Evolutionary conservation across 2,797 vertebrate species (phyloP).

Genomic region (Cyclura pinguis): DNA sequence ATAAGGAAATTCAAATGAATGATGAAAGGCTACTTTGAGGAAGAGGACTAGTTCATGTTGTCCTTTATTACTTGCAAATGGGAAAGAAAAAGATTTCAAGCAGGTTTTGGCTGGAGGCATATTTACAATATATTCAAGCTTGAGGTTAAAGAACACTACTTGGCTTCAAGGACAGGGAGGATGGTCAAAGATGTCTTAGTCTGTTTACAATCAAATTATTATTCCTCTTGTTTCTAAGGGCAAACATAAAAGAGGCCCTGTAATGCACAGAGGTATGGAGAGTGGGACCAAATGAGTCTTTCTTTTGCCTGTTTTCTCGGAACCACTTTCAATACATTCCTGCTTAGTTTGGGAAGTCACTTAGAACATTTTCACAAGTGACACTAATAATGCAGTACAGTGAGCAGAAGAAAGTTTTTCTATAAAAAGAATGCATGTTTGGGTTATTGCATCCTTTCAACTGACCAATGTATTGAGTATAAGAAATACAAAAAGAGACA

Average conservation of each 20-base stretch:
- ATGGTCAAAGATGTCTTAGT: not conserved
- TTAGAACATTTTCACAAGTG: not conserved
- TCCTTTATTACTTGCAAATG: not conserved
- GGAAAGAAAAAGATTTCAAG: not conserved
- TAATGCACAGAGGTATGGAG: not conserved
- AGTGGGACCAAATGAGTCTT: not conserved
- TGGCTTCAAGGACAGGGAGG: not conserved
- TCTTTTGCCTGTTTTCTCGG: not conserved
- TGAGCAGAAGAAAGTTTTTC: not conserved
- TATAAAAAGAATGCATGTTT: not conserved
- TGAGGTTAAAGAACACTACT: not conserved
- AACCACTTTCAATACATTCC: not conserved
- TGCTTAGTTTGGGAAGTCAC: not conserved
- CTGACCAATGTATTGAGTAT: not conserved
- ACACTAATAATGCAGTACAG: not conserved
- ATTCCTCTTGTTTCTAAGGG: not conserved
- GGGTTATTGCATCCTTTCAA: not conserved
- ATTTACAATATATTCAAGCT: not conserved
- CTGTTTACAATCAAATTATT: not conserved
- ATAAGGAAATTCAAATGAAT: constrained; percentile 35
- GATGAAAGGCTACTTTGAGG: not conserved
- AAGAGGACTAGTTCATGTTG: not conserved
- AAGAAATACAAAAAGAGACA: not conserved
- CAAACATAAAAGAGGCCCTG: not conserved
- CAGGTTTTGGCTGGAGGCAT: not conserved